Evolutionary conservation across 1,140 invertebrate species (phyloP).

Genomic region (Ceratina calcarata): DNA sequence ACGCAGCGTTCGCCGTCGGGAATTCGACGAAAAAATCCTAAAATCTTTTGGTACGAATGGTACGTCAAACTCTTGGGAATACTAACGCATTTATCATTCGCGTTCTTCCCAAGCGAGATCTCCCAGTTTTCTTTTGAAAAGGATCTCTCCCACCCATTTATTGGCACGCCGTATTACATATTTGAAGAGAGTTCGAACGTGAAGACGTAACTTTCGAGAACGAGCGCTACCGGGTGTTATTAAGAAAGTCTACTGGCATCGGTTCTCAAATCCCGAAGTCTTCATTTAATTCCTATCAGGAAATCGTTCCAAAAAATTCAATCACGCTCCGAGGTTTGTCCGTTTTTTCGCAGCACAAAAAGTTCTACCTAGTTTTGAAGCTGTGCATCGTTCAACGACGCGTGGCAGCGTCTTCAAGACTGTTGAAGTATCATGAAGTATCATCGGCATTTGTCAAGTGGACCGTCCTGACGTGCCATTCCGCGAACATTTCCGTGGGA

Average conservation of each 20-base stretch:
- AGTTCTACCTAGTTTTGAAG: not conserved
- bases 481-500: slow-evolving; percentile 40
- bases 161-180: not conserved
- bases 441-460: slow-evolving; percentile 25
- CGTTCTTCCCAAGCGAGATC: not conserved
- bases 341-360: not conserved
- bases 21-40: not conserved
- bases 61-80: not conserved
- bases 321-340: not conserved
- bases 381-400: not conserved
- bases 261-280: not conserved
- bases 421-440: slow-evolving; percentile 37
- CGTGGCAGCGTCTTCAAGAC: not conserved
- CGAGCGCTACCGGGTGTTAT: not conserved
- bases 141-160: not conserved
- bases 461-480: slow-evolving; percentile 8
- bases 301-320: slow-evolving; percentile 3
- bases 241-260: slow-evolving; percentile 7
- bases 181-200: not conserved
- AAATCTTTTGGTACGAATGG: not conserved
- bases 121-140: not conserved
- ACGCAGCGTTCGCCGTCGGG: not conserved
- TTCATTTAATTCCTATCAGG: not conserved
- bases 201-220: not conserved
- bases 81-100: not conserved